These are phyloP conservation scores for Myiozetetes cayanensis DNA, from an alignment of 2,113 vertebrate genomes.

Conservation along the genomic window DNA sequence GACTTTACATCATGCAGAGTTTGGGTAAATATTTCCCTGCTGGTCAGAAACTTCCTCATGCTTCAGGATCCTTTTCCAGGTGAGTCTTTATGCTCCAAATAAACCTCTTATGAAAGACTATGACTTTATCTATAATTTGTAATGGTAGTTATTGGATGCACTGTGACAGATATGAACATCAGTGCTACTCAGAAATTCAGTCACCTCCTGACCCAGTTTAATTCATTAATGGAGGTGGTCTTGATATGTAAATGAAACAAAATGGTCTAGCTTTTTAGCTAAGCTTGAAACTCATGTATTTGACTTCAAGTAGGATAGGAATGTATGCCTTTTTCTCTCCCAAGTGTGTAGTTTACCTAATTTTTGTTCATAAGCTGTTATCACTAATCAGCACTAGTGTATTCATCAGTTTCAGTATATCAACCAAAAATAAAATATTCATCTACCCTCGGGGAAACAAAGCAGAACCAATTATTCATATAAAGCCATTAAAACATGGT, in stretches of 20 bases:
- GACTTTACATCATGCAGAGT: rapidly evolving
- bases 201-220: background rate
- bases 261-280: background rate
- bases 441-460: background rate
- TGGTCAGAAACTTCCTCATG: background rate
- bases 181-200: background rate
- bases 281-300: background rate
- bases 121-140: background rate
- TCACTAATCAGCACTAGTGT: background rate
- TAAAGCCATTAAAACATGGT: background rate
- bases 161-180: background rate
- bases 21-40: background rate
- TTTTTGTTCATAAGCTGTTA: background rate
- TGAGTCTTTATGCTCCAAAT: background rate
- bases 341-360: background rate
- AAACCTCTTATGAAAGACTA: background rate
- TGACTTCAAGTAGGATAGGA: background rate
- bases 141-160: background rate
- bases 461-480: background rate
- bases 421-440: background rate
- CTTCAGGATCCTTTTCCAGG: background rate
- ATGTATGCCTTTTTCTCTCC: background rate
- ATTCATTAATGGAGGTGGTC: background rate
- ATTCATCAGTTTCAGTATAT: background rate
- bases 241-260: background rate